These are phyloP conservation scores for Asarcornis scutulata DNA, from an alignment of 2,113 vertebrate species.

Conservation along the genomic window DNA sequence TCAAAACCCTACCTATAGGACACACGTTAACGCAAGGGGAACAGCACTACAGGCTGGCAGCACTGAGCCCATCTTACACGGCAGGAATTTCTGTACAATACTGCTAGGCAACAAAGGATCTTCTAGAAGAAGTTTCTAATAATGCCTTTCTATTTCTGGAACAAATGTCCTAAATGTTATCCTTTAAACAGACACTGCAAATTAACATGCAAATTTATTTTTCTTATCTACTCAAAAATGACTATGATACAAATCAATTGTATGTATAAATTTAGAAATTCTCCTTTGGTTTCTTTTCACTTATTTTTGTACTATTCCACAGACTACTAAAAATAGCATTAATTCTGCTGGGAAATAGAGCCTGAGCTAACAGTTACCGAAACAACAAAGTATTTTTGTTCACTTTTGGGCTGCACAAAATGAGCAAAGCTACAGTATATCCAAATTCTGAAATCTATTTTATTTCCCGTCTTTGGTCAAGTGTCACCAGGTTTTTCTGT, in stretches of 20 bases:
- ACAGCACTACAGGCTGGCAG: not conserved
- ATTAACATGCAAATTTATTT: conserved; percentile 53
- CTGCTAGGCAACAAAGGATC: not conserved
- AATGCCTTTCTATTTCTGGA: conserved; percentile 37
- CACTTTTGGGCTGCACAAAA: not conserved
- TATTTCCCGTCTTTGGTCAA: not conserved
- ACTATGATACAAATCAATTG: not conserved
- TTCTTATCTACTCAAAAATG: conserved; percentile 42
- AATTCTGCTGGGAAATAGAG: conserved; percentile 41
- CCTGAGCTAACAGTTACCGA: conserved; percentile 15
- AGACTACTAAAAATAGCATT: conserved; percentile 43
- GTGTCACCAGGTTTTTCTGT: not conserved
- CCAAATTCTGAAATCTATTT: not conserved
- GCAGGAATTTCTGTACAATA: not conserved
- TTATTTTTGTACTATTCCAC: conserved; percentile 3
- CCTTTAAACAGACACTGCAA: conserved; percentile 12
- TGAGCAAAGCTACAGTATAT: not conserved
- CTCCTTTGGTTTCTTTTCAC: not conserved
- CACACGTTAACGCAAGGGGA: fast-evolving
- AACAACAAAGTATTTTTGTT: conserved; percentile 52
- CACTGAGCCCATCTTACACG: not conserved
- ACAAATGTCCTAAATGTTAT: not conserved
- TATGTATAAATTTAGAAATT: conserved; percentile 53
- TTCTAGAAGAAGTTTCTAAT: not conserved
- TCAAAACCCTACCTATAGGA: not conserved